A percentile compares a stretch with the other conserved stretches of the same genome.
phyloP scores from a whole-genome alignment of 2,888 invertebrate species.

The Nemoura dubitans region DNA sequence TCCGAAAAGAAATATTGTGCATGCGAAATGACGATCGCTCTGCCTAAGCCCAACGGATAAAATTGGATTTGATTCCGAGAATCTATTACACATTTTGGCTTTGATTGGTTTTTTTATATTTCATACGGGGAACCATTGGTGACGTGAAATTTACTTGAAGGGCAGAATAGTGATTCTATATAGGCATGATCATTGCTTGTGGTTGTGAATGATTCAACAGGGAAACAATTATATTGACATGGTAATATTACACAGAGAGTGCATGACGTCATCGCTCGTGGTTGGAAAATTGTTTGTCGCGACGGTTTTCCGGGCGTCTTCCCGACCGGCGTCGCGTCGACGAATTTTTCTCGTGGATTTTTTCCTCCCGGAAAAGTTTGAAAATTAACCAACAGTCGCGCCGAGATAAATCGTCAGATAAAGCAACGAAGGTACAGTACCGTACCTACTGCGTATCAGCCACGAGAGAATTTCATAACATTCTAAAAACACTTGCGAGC shows the following conservation, averaged over 20 bases:
- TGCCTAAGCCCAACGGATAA: background rate
- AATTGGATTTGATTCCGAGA: background rate
- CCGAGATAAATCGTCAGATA: background rate
- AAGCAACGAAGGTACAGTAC: background rate
- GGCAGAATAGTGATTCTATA: background rate
- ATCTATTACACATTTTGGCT: background rate
- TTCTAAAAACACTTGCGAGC: slow-evolving; percentile 2
- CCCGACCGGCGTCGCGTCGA: background rate
- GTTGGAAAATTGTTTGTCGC: background rate
- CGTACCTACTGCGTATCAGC: background rate
- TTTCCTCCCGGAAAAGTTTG: background rate
- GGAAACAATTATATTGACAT: background rate
- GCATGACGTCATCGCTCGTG: background rate
- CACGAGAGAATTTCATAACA: background rate
- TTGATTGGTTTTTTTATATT: no score
- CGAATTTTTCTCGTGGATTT: background rate
- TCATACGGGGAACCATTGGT: background rate
- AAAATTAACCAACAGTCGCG: background rate
- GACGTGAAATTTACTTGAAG: background rate
- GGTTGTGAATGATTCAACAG: background rate
- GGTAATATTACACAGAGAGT: no score
- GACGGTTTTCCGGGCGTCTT: background rate
- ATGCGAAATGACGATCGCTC: background rate
- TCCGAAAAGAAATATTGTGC: background rate
- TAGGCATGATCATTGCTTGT: background rate